phyloP scores from a whole-genome alignment of 2,797 vertebrate genomes.

The Prunella strophiata region DNA sequence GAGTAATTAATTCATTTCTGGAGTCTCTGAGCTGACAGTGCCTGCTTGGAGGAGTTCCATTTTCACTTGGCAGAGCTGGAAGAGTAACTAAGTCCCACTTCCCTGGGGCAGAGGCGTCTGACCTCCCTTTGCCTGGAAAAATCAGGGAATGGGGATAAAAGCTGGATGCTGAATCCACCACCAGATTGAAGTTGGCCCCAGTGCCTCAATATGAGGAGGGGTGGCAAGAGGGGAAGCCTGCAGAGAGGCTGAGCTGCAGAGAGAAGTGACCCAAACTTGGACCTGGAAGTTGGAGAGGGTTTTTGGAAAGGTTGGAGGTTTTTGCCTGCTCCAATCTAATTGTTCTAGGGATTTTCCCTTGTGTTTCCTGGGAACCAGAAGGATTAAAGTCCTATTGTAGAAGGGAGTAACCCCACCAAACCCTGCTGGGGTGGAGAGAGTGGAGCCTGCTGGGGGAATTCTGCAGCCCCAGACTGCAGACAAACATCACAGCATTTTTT shows the following conservation, averaged over 20 bases:
- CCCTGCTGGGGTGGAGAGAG: not conserved
- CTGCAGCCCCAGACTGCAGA: not conserved
- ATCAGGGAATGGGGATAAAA: not conserved
- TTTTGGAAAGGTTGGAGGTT: not conserved
- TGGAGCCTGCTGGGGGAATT: not conserved
- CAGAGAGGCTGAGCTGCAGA: not conserved
- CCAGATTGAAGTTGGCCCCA: not conserved
- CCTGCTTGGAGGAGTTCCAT: conserved; percentile 15
- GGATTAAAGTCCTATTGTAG: not conserved
- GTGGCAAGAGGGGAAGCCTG: not conserved
- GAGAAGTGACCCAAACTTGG: not conserved
- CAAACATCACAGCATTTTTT: not conserved
- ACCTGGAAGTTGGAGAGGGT: not conserved
- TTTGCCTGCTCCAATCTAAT: not conserved
- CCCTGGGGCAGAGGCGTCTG: not conserved
- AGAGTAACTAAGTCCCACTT: not conserved
- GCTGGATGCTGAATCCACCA: not conserved
- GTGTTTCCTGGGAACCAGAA: not conserved
- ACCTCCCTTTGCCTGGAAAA: not conserved
- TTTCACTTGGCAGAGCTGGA: conserved; percentile 6
- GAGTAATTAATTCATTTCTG: not conserved
- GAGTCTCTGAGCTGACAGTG: not conserved
- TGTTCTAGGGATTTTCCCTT: conserved; percentile 14
- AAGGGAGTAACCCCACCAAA: not conserved
- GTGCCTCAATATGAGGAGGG: fast-evolving